Percentiles rank a stretch among this genome's conserved stretches.
Evolutionary conservation across 35 echinoderm and acorn worm genomes (phyloP).

Genomic region (Ophiothrix spiculata): DNA sequence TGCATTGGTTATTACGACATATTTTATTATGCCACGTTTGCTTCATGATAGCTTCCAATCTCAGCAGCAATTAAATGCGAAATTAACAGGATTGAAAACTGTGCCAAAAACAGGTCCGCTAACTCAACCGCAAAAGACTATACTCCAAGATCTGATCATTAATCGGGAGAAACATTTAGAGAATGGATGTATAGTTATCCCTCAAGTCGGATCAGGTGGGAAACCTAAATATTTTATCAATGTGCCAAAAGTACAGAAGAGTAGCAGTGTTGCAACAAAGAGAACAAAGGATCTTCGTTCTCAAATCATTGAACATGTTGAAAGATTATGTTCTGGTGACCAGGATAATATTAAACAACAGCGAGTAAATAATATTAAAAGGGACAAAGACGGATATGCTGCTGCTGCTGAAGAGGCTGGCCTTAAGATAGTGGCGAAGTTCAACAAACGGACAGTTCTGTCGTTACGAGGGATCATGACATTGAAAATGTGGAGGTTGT

Average conservation of each 20-base stretch:
- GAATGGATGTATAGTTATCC: neutral
- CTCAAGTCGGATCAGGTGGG: neutral
- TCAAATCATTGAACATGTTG: neutral
- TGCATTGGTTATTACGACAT: too few species aligned
- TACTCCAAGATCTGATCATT: too few species aligned
- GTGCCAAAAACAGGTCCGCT: too few species aligned
- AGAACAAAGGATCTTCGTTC: neutral
- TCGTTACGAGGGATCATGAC: neutral
- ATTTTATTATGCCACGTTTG: too few species aligned
- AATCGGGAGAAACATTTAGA: too few species aligned
- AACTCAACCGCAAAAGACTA: too few species aligned
- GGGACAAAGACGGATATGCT: neutral
- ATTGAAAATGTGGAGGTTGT: neutral
- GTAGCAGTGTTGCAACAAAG: neutral
- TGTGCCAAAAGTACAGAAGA: neutral
- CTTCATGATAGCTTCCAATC: too few species aligned
- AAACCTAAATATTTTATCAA: neutral
- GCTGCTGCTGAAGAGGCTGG: neutral
- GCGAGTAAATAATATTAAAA: neutral
- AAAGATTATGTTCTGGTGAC: neutral
- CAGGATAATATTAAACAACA: neutral
- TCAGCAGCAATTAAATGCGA: too few species aligned
- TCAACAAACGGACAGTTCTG: neutral
- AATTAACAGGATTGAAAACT: too few species aligned
- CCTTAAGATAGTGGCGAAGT: neutral